Percentiles rank a stretch among this genome's conserved stretches.
phyloP scores from a whole-genome alignment of 2,797 vertebrate species.

The Botia kubotai region DNA sequence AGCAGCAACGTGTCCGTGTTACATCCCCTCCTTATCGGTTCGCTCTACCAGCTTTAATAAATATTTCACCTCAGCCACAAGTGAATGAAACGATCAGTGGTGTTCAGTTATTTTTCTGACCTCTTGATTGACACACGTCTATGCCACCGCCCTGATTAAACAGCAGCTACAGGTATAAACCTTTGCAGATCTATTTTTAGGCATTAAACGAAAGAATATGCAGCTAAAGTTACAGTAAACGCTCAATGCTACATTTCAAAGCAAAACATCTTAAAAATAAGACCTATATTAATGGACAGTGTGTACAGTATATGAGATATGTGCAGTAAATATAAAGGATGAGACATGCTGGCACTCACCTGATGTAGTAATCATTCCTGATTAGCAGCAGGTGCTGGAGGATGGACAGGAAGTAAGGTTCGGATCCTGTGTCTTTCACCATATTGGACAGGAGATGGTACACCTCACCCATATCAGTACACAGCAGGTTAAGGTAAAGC shows the following conservation, averaged over 20 bases:
- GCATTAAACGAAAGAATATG: background rate
- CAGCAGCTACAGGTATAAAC: background rate
- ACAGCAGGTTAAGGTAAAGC: constrained; percentile 55
- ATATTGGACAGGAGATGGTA: constrained; percentile 96
- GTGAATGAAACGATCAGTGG: constrained; percentile 73
- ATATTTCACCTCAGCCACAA: constrained; percentile 72
- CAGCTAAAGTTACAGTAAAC: background rate
- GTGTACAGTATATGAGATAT: background rate
- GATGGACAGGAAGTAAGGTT: constrained; percentile 91
- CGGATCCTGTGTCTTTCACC: constrained; percentile 93
- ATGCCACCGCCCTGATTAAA: no score
- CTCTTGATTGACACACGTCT: constrained; percentile 59
- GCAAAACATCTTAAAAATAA: background rate
- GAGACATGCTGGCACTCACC: constrained; percentile 76
- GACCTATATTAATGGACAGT: no score
- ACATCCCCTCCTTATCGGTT: constrained; percentile 69
- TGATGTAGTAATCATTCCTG: constrained; percentile 95
- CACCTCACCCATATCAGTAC: constrained; percentile 92
- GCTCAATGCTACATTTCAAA: background rate
- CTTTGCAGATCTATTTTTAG: background rate
- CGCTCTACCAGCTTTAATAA: constrained; percentile 60
- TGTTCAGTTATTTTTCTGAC: constrained; percentile 27
- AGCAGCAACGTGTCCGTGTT: constrained; percentile 78
- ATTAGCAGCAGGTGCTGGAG: constrained; percentile 97
- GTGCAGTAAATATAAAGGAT: background rate